Evolutionary conservation across 1,140 invertebrate genomes (phyloP).

Genomic region (Amyelois transitella): DNA sequence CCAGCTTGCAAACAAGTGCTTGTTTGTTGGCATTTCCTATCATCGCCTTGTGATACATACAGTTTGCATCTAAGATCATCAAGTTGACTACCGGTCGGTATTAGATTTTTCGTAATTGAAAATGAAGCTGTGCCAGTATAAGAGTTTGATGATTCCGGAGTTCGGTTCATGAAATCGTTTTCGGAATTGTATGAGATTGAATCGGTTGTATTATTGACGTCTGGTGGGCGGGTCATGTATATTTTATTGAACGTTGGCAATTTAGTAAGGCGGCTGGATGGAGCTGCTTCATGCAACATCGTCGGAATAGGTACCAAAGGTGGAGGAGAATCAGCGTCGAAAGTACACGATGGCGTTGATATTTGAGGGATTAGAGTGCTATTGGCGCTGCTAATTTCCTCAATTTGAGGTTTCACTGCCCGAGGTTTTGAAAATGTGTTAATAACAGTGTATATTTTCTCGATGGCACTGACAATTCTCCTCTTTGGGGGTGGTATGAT

Average conservation of each 20-base stretch:
- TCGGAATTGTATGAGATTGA: not conserved
- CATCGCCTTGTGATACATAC: not conserved
- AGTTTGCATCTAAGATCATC: not conserved
- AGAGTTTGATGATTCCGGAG: not conserved
- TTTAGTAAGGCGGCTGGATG: not conserved
- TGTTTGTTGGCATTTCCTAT: not conserved
- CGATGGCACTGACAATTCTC: constrained; percentile 70
- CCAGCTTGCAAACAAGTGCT: not conserved
- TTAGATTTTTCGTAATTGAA: not conserved
- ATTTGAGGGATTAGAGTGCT: not conserved
- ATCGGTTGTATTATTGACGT: not conserved
- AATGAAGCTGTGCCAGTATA: not conserved
- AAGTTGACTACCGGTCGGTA: no score
- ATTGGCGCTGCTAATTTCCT: not conserved
- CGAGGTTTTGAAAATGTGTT: constrained; percentile 12
- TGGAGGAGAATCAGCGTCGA: not conserved
- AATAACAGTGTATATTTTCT: constrained; percentile 57
- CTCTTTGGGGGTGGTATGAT: constrained; percentile 71
- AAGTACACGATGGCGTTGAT: not conserved
- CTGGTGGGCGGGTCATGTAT: not conserved
- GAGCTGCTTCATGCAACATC: not conserved
- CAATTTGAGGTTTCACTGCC: not conserved
- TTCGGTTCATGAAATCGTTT: not conserved
- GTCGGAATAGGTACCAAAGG: not conserved
- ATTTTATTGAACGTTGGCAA: not conserved